These are phyloP conservation scores for Cantharis rufa DNA, from an alignment of 2,888 invertebrate genomes.

Conservation along the genomic window DNA sequence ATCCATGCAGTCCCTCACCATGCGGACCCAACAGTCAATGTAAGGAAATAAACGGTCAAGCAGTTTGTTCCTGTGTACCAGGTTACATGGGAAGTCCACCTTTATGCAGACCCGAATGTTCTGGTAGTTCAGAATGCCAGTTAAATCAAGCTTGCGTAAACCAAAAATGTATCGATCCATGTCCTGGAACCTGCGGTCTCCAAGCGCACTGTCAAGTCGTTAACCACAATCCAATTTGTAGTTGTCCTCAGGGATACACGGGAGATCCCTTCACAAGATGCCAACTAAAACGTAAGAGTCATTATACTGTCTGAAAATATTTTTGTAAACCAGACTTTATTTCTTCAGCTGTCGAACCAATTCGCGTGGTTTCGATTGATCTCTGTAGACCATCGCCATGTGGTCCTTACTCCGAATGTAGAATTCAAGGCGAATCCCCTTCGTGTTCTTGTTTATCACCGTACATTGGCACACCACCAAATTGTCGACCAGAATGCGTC, in stretches of 20 bases:
- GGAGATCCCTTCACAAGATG: slow-evolving; percentile 81
- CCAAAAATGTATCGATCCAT: slow-evolving; percentile 81
- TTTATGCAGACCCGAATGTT: slow-evolving; percentile 77
- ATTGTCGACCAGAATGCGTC: slow-evolving; percentile 80
- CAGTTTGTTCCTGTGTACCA: slow-evolving; percentile 71
- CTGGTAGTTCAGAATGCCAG: slow-evolving; percentile 74
- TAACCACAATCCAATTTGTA: slow-evolving; percentile 81
- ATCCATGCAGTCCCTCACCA: slow-evolving; percentile 72
- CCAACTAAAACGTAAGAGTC: slow-evolving; percentile 55
- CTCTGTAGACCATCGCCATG: slow-evolving; percentile 82
- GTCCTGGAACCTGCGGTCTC: slow-evolving; percentile 79
- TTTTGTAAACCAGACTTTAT: slow-evolving; percentile 23
- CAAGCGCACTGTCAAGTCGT: slow-evolving; percentile 76
- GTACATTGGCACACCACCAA: slow-evolving; percentile 72
- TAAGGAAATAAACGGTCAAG: slow-evolving; percentile 72
- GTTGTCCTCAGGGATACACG: slow-evolving; percentile 67
- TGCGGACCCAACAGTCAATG: slow-evolving; percentile 83
- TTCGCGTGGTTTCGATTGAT: slow-evolving; percentile 57
- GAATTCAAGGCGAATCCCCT: slow-evolving; percentile 67
- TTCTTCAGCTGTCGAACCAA: slow-evolving; percentile 30
- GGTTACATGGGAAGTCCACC: slow-evolving; percentile 78
- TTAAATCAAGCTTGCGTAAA: slow-evolving; percentile 76
- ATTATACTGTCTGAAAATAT: slow-evolving; percentile 4
- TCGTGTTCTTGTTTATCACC: slow-evolving; percentile 75
- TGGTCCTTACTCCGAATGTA: slow-evolving; percentile 78